Evolutionary conservation across 2,113 vertebrate species (phyloP).

Genomic region (Thamnophis sirtalis): DNA sequence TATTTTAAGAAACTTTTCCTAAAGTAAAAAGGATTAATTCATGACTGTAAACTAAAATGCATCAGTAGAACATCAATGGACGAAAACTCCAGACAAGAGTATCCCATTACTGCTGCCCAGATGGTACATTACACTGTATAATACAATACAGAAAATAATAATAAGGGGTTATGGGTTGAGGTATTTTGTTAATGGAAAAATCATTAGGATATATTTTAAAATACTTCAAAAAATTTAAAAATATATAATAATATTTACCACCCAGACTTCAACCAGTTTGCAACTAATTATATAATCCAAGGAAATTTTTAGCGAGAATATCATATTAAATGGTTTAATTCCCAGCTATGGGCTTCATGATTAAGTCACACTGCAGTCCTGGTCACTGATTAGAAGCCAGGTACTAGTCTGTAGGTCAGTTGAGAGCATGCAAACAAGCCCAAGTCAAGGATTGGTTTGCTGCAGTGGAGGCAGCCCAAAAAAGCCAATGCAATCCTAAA

Average conservation of each 20-base stretch:
- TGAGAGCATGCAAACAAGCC: not conserved
- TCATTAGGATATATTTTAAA: not conserved
- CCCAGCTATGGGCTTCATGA: not conserved
- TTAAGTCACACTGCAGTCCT: not conserved
- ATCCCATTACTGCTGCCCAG: slow-evolving; percentile 1
- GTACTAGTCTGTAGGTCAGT: not conserved
- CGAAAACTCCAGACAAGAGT: slow-evolving; percentile 16
- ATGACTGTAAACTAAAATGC: slow-evolving; percentile 1
- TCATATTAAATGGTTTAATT: not conserved
- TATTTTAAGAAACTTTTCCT: slow-evolving; percentile 6
- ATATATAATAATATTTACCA: not conserved
- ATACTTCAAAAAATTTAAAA: not conserved
- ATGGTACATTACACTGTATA: not conserved
- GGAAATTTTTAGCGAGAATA: not conserved
- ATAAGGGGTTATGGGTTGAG: not conserved
- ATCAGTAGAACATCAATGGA: not conserved
- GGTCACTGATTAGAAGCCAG: not conserved
- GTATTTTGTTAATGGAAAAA: not conserved
- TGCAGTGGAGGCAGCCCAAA: too few relatives aligned
- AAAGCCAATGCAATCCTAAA: too few relatives aligned
- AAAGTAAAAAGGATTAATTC: not conserved
- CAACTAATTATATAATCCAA: not conserved
- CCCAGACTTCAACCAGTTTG: not conserved
- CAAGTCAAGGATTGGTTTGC: not conserved
- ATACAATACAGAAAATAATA: not conserved